phyloP scores from a whole-genome alignment of 2,797 vertebrate genomes.

The Meda fulgida region DNA sequence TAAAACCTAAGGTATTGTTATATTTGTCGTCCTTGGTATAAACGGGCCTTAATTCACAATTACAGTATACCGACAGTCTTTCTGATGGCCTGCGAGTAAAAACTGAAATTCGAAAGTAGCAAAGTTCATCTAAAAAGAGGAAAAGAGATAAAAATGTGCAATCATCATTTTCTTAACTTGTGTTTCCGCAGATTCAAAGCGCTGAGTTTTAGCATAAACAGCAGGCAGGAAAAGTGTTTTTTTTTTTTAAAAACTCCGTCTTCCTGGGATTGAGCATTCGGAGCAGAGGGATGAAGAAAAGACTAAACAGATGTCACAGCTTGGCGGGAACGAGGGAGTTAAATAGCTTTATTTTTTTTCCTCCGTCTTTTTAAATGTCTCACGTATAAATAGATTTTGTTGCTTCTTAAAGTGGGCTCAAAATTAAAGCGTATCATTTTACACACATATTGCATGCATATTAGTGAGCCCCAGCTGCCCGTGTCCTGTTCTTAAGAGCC shows the following conservation, averaged over 20 bases:
- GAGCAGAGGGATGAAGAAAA: conserved; percentile 62
- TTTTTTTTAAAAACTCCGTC: conserved; percentile 39
- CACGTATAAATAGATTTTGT: conserved; percentile 88
- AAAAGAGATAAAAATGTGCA: conserved; percentile 48
- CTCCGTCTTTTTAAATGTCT: conserved; percentile 79
- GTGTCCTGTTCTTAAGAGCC: conserved; percentile 98
- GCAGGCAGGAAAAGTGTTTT: conserved; percentile 43
- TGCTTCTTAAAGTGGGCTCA: conserved; percentile 96
- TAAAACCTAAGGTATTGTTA: not conserved
- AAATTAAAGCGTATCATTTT: conserved; percentile 99
- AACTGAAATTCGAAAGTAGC: conserved; percentile 4
- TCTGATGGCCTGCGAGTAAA: conserved; percentile 3
- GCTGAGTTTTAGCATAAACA: conserved; percentile 43
- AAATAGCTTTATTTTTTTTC: conserved; percentile 75
- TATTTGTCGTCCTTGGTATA: not conserved
- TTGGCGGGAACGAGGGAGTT: conserved; percentile 78
- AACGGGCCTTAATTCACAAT: not conserved
- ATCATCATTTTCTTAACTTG: conserved; percentile 49
- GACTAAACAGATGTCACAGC: conserved; percentile 79
- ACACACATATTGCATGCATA: conserved; percentile 99
- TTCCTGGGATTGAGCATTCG: conserved; percentile 49
- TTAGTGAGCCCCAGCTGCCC: conserved; percentile 98
- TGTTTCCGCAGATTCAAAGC: conserved; percentile 50
- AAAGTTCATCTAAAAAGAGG: conserved; percentile 44
- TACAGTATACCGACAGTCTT: not conserved